Base-by-base conservation (phyloP, 2,113 vertebrate genomes). In the Carettochelys insculpta region DNA sequence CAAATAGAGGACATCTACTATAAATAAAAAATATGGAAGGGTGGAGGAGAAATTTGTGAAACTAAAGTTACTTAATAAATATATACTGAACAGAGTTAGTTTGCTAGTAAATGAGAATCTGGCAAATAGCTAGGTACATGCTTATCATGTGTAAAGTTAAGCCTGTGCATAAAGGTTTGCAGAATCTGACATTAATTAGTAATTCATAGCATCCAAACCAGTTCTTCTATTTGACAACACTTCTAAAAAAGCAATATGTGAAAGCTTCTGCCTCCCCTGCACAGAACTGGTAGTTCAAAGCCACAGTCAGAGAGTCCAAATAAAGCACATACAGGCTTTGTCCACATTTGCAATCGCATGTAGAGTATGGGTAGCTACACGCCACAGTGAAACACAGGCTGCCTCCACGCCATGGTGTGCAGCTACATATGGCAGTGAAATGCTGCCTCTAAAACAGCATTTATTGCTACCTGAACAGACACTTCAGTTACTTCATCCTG, bases 361-460 rank as follows among this genome's bases (percentile, higher is more conserved):
- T 68, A 68, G 61, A 38, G n/a, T 38, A 68, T 68, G 9, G 20
- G 17, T 68, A 68, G 17, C n/a, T 68, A 68, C 17, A 68, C 38
- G n/a, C 61, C n/a, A 68, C n/a, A 68, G 8, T 22, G 34, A 68
- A 68, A 68, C 34, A 68, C n/a, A 68, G n/a, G 19, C 17, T 68
- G 19, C 17, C 8, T 56, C 54, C 25, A 56, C 25, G n/a, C n/a
- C n/a, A n/a, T n/a, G n/a, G n/a, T 16, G 47, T 4, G 0, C 34
- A 87, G 16, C 89, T 89, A 79, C 86, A 93, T 73, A n/a, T n/a
- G n/a, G n/a, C 38, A 92, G 6, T 12, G 34, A 61, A 61, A 61
- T 34, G 6, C 31, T 61, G 56, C 56, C 27, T 61, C 31, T 61
- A 61, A 61, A 61, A 61, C 14, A 61, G 56, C 13, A 61, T 58